phyloP scores from a whole-genome alignment of 2,888 invertebrate species.

The Nephrotoma flavescens region DNA sequence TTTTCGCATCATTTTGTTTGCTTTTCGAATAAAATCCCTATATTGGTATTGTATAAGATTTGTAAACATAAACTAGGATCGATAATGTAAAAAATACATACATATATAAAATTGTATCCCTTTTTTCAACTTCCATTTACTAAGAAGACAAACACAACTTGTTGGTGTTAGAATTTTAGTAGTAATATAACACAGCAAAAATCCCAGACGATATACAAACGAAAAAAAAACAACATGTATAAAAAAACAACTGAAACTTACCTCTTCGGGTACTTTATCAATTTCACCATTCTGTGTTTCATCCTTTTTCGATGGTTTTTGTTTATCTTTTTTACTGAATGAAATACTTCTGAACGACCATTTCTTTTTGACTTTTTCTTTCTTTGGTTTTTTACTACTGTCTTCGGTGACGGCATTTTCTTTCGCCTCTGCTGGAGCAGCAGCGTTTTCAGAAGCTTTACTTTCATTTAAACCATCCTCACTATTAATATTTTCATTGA shows the following conservation, averaged over 20 bases:
- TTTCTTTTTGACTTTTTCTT: constrained; percentile 69
- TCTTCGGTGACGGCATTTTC: constrained; percentile 22
- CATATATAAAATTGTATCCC: background rate
- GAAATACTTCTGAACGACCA: constrained; percentile 81
- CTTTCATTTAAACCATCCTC: constrained; percentile 33
- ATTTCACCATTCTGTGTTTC: constrained; percentile 39
- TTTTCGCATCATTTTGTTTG: background rate
- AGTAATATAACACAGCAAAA: background rate
- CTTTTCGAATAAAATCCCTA: background rate
- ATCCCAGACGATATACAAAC: background rate
- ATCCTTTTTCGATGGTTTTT: constrained; percentile 59
- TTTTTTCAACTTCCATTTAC: background rate
- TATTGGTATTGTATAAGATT: background rate
- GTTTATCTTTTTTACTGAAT: constrained; percentile 76
- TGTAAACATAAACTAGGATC: background rate
- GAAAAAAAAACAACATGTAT: background rate
- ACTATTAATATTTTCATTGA: background rate
- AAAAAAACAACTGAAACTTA: constrained; percentile 25
- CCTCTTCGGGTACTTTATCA: constrained; percentile 49
- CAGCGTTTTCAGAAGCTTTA: constrained; percentile 34
- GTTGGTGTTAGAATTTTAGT: background rate
- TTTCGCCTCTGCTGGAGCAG: constrained; percentile 9
- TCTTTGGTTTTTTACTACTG: constrained; percentile 46
- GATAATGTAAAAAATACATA: background rate
- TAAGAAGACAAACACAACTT: background rate